Conservation (phyloP, 2,113 vertebrate species). For the Emberiza fucata region DNA sequence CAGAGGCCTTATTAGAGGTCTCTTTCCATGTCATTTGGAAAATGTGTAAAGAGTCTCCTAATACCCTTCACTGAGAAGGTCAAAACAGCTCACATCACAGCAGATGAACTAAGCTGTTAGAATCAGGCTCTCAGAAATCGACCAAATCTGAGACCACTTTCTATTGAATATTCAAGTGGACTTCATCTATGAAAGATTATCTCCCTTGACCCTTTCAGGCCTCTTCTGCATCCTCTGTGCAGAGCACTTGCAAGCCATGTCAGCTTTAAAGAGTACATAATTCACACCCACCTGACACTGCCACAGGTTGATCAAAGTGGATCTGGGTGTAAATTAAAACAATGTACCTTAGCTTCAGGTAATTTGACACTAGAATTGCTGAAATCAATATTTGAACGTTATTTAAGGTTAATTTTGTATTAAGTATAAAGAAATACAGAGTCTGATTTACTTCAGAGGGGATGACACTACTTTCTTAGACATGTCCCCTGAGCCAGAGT, state of each 20-base stretch:
- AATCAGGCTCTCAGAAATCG: background rate
- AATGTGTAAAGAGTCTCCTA: background rate
- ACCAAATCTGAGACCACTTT: background rate
- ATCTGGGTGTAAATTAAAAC: background rate
- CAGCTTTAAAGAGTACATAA: background rate
- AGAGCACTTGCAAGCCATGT: background rate
- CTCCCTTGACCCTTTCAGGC: background rate
- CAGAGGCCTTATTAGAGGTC: background rate
- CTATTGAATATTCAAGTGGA: background rate
- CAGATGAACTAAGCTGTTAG: background rate
- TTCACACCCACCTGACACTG: background rate
- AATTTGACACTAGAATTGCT: background rate
- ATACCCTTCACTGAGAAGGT: background rate
- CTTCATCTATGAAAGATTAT: fast-evolving
- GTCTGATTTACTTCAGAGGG: background rate
- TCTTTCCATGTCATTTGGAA: background rate
- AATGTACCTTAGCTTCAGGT: background rate
- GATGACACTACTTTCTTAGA: background rate
- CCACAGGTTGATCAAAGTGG: background rate
- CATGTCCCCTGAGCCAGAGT: background rate
- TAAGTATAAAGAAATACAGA: background rate
- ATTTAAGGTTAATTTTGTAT: background rate
- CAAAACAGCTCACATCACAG: background rate
- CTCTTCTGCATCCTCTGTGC: background rate
- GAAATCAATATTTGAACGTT: background rate